Evolutionary conservation across 2,888 invertebrate species (phyloP).

Genomic region (Terebella lapidaria): DNA sequence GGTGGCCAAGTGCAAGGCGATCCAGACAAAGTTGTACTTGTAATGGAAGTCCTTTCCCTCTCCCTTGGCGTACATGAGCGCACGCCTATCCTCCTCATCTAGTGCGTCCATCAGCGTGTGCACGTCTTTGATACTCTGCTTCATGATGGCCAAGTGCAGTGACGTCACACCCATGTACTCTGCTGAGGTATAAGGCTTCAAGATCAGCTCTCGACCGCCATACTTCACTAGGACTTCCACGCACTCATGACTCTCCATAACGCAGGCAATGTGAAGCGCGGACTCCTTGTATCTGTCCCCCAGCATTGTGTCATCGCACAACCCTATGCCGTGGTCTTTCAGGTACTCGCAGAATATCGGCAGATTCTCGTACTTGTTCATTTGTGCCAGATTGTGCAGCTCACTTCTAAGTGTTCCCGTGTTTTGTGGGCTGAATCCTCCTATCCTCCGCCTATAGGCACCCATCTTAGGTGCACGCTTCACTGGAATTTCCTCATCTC

Average conservation of each 20-base stretch:
- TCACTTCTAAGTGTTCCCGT: no score
- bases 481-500: no score
- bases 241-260: background rate
- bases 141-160: background rate
- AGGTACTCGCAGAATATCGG: no score
- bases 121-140: background rate
- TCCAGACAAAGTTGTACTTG: background rate
- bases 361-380: no score
- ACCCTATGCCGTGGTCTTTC: no score
- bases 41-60: background rate
- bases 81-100: background rate
- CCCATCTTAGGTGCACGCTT: no score
- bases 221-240: background rate
- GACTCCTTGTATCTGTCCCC: background rate
- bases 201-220: background rate
- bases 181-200: background rate
- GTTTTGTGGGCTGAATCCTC: no score
- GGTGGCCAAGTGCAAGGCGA: background rate
- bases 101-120: background rate
- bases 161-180: background rate
- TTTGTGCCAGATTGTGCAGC: no score
- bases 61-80: background rate
- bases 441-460: no score
- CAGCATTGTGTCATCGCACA: no score
- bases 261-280: background rate